Evolutionary conservation across 2,113 vertebrate species (phyloP).

Genomic region (Pimephales promelas): DNA sequence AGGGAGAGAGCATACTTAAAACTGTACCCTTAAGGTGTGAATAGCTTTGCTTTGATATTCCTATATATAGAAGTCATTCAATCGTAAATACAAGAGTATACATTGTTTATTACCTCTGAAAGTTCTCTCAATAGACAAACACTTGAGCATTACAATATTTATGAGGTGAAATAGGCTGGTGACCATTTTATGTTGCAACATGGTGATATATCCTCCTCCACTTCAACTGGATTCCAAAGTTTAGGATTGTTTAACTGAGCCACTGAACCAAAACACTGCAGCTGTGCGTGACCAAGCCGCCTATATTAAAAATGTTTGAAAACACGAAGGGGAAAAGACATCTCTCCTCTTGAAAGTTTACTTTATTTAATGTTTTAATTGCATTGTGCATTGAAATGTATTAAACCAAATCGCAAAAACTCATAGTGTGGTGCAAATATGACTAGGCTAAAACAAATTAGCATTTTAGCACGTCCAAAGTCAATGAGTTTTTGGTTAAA

Average conservation of each 20-base stretch:
- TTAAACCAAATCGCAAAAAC: neutral
- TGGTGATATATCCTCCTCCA: constrained; percentile 46
- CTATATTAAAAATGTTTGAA: constrained; percentile 25
- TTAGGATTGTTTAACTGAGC: constrained; percentile 50
- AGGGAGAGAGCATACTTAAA: constrained; percentile 36
- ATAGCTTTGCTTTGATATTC: constrained; percentile 29
- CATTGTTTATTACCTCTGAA: neutral
- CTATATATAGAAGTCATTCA: neutral
- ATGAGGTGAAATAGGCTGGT: constrained; percentile 24
- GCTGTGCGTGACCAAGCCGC: constrained; percentile 39
- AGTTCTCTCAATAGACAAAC: neutral
- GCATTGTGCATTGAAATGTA: neutral
- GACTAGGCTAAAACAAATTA: too few species aligned
- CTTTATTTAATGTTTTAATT: constrained; percentile 23
- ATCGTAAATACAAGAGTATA: constrained; percentile 12
- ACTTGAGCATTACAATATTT: constrained; percentile 12
- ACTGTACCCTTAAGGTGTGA: constrained; percentile 24
- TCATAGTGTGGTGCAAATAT: neutral
- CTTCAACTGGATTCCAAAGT: constrained; percentile 54
- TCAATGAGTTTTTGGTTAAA: too few species aligned
- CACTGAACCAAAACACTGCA: constrained; percentile 54
- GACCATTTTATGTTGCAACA: constrained; percentile 24
- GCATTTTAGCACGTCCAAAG: too few species aligned
- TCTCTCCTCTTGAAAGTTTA: neutral
- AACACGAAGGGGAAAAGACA: constrained; percentile 20